These are phyloP conservation scores for Ancistrus triradiatus DNA, from an alignment of 2,113 vertebrate genomes.

Conservation along the genomic window DNA sequence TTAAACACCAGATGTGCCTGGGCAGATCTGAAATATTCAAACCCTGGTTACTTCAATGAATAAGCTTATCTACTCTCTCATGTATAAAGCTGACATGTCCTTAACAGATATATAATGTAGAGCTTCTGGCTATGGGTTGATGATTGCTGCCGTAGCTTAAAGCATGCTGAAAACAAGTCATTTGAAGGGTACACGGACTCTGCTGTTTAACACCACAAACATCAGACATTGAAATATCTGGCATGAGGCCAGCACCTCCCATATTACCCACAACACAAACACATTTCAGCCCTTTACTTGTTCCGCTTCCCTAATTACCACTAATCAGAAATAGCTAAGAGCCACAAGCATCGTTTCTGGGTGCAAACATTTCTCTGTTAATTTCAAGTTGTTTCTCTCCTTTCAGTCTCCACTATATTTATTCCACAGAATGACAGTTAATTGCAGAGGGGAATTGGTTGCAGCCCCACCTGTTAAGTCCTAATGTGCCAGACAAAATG, in stretches of 20 bases:
- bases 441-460: conserved; percentile 54
- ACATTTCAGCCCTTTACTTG: conserved; percentile 4
- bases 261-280: conserved; percentile 32
- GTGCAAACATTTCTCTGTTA: conserved; percentile 9
- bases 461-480: conserved; percentile 46
- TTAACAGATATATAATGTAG: too few species aligned
- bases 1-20: too few species aligned
- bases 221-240: conserved; percentile 10
- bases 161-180: neutral
- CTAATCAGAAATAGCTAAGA: conserved; percentile 8
- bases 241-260: conserved; percentile 15
- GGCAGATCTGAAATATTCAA: too few species aligned
- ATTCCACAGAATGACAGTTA: conserved; percentile 52
- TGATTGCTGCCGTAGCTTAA: neutral
- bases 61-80: too few species aligned
- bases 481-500: conserved; percentile 52
- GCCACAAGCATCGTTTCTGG: conserved; percentile 3
- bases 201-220: neutral
- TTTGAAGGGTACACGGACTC: neutral
- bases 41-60: too few species aligned
- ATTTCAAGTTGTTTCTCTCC: conserved; percentile 24
- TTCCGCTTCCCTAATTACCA: conserved; percentile 32
- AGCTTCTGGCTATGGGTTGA: too few species aligned
- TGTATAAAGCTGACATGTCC: too few species aligned
- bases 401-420: conserved; percentile 41